Evolutionary conservation across 2,888 invertebrate species (phyloP), one percentile per base, ranked within the genome.

Genomic region (Spilarctia lutea): DNA sequence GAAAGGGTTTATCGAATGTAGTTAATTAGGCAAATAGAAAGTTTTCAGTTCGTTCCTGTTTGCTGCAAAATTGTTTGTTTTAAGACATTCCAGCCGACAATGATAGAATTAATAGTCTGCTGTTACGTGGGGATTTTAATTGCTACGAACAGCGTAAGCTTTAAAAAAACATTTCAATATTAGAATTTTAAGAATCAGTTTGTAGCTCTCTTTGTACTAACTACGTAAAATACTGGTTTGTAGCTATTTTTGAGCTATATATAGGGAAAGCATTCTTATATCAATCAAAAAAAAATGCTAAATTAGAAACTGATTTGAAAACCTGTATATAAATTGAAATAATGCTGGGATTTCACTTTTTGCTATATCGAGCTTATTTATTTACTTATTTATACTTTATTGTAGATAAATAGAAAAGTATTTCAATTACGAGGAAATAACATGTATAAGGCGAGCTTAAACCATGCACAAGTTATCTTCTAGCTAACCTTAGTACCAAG

Each of bases 21-120:
- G 91, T 94, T 94, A 94, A 94, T 94, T 94, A 93, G 91, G 91
- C 89, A 92, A 94, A 94, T 90, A 93, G 86, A 90, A 92, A 92
- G 90, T 93, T 93, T 83, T 87, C 81, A 85, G 82, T 73, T 60
- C 87, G 85, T 85, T 84, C 82, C 84, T 84, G 84, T 81, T 85
- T 78, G 78, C 82, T 85, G 80, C 79, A 85, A 89, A 89, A 89
- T 90, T 89, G 88, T 92, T 90, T 90, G 90, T 88, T 89, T 87
- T 81, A 84, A 85, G 88, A 90, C 87, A 85, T 86, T 84, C 78
- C 72, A 82, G 81, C 82, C 80, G n/a, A n/a, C n/a, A 79, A 86
- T 85, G 80, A 71, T 75, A 45, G 73, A 72, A 79, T 82, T 79
- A 73, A 78, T 79, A 74, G 71, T 72, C 72, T 79, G 71, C 65